Base-by-base conservation (phyloP, 2,888 invertebrate species). In the Flexamia atlantica region DNA sequence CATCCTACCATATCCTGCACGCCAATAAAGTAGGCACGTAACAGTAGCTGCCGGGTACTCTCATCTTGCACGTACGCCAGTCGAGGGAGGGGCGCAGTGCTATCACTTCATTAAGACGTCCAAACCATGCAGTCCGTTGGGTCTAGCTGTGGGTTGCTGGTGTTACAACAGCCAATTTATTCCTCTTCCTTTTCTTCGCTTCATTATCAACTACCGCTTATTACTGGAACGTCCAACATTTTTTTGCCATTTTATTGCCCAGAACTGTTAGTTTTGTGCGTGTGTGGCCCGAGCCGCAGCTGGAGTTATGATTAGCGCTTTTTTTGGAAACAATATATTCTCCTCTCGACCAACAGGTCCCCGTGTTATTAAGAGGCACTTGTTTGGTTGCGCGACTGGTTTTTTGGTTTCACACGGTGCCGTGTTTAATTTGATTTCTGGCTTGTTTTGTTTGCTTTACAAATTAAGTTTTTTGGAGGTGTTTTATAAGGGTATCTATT, bases 131-230 rank as follows among this genome's bases (percentile, higher is more conserved):
- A 5, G 20, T 23, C 23, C 57, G 17, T 7, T 23, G 57, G 20
- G 9, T 5, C 25, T 23, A 23, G 23, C 1, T 46, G 46, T 46
- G 2, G 46, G 46, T 12, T 17, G 46, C 17, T 14, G 46, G 14
- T 46, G 12, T 46, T 3, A 1, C 46, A 46, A 17, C 17, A 14
- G 46, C 17, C 14, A 17, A 17, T 28, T 64, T 64, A 64, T 30
- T 17, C 30, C 5, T 4, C 20, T 1, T 23, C 10, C 25, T 5
- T 12, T 14, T 28, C 64, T 5, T 25, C 64, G 17, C 64, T 14
- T 64, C 64, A 64, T 64, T 64, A 64, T 64, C 64, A 64, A 64
- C 28, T 64, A 30, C 64, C 30, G 64, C 28, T 64, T 7, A 64
- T 64, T 28, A 64, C 23, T 64, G 64, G 30, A 64, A 25, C 25